These are phyloP conservation scores for Malacoctenus gilli DNA, from an alignment of 2,797 vertebrate genomes.

Conservation along the genomic window DNA sequence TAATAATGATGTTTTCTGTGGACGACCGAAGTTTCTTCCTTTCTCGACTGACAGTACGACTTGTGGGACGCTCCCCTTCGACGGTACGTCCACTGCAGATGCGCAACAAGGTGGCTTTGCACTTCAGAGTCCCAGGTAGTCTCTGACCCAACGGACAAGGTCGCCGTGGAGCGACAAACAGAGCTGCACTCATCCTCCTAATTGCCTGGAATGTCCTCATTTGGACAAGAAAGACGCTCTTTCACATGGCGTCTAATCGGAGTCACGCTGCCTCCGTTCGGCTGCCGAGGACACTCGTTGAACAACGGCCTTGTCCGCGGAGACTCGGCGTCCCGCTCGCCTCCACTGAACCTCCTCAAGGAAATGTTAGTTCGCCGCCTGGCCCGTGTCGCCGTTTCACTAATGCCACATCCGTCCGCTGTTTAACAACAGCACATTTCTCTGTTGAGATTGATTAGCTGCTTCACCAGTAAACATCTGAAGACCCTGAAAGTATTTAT, in stretches of 20 bases:
- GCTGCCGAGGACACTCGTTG: conserved; percentile 76
- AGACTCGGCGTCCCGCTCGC: conserved; percentile 45
- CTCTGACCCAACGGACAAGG: conserved; percentile 68
- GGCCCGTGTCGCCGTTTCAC: conserved; percentile 32
- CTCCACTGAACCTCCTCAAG: conserved; percentile 38
- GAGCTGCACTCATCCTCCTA: conserved; percentile 75
- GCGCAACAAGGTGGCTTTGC: conserved; percentile 47
- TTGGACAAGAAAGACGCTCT: conserved; percentile 79
- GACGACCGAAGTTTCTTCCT: no score
- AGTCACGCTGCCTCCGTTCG: conserved; percentile 78
- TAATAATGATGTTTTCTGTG: no score
- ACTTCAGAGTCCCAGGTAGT: conserved; percentile 67
- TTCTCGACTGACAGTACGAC: no score
- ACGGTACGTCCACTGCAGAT: conserved; percentile 21
- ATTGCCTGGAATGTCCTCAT: conserved; percentile 80
- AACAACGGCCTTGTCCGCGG: conserved; percentile 77
- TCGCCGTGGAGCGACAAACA: conserved; percentile 72
- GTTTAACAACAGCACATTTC: conserved; percentile 30
- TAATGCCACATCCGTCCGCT: conserved; percentile 29
- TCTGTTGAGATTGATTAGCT: no score
- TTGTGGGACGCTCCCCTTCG: no score
- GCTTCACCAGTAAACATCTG: no score
- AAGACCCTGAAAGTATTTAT: no score
- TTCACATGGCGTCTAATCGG: conserved; percentile 82
- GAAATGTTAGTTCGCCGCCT: conserved; percentile 57